phyloP scores from a whole-genome alignment of 2,888 invertebrate genomes.

The Drosophila mulleri region DNA sequence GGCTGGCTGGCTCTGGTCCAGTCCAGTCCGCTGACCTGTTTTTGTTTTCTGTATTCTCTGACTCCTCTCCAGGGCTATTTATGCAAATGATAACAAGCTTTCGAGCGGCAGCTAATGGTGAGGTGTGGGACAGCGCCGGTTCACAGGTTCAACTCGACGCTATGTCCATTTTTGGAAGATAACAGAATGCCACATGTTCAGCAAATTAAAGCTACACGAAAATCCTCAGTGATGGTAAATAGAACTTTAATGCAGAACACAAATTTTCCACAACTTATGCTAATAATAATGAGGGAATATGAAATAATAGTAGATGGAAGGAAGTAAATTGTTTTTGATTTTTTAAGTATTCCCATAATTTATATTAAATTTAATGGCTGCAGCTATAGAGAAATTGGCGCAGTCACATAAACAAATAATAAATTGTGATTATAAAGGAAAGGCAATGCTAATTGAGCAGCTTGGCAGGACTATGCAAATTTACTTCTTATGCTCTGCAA shows the following conservation, averaged over 20 bases:
- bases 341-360: no score
- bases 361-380: no score
- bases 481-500: no score
- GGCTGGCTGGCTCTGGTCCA: slow-evolving; percentile 21
- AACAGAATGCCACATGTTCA: neutral
- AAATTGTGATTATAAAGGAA: no score
- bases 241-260: neutral
- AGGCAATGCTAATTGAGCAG: no score
- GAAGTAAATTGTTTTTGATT: no score
- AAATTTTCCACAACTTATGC: neutral
- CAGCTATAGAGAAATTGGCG: no score
- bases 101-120: slow-evolving; percentile 3
- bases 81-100: slow-evolving; percentile 56
- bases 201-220: neutral
- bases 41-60: slow-evolving; percentile 21
- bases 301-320: no score
- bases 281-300: no score
- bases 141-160: slow-evolving; percentile 14
- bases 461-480: no score
- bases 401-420: no score
- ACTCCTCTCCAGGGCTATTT: slow-evolving; percentile 31
- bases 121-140: slow-evolving; percentile 2
- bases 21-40: slow-evolving; percentile 50
- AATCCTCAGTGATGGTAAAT: neutral
- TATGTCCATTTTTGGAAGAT: neutral